Base-by-base conservation (phyloP, 2,113 vertebrate genomes). In the Malurus cyaneus region DNA sequence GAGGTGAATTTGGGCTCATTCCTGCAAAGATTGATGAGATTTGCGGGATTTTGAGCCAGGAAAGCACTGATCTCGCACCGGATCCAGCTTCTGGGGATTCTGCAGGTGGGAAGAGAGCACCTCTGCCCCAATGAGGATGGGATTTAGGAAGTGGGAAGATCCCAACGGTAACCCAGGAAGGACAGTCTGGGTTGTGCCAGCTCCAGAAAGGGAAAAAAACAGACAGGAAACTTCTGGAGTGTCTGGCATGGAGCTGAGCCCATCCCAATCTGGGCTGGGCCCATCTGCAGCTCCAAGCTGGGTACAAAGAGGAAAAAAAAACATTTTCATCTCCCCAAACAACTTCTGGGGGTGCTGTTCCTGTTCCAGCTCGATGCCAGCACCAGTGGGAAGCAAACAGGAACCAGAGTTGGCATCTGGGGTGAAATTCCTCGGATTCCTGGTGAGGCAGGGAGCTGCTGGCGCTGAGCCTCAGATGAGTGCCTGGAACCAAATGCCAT, bases 401-500 rank as follows among this genome's bases (percentile, higher is more conserved):
- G 34, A 64, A 59, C 61, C 13, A 1, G 20, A 89, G 59, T 17
- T 1, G 2, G 11, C 50, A 31, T 41, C 77, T 0, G 4, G 31
- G 36, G 8, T 32, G 41, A 2, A 8, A 69, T 69, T 85, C 82
- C 66, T 76, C 3, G 21, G 76, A 42, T 56, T 11, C 36, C 46
- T 78, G 76, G 86, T 3, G 0, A 91, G 72, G 41, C 78, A 39
- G 53, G 72, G 65, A 77, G 74, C 67, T 83, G 93, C 83, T 94
- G 86, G 94, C 93, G 25, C 6, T 0, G 6, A 80, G 96, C 83
- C 91, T 66, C 72, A 86, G 91, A 62, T 44, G 66, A 76, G 64
- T 88, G 69, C 25, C 91, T 95, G 93, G 53, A 87, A 88, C 76
- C 62, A 83, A 56, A 46, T 69, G 46, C 76, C 71, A 41, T 11